Base-by-base conservation (phyloP, 30 jellyfish, hydroid and myxozoan genomes). In the Sanderia malayensis region DNA sequence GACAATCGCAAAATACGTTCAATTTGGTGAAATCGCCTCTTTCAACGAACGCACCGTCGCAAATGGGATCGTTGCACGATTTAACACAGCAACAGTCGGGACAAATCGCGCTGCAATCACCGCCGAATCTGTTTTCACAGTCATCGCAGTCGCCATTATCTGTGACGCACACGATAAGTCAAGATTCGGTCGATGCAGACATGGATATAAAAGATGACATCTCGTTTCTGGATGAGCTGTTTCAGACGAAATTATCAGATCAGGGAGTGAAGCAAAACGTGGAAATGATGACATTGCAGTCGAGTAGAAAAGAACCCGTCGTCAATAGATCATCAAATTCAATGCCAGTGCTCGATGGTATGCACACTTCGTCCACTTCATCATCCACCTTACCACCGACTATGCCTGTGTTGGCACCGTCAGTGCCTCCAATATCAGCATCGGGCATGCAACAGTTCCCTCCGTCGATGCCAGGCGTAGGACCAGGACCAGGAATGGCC, bases 141-240 rank as follows among this genome's bases (percentile, higher is more conserved):
- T 79, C 87, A 18, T 76, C 87, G 17, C 87, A 76, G 80, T 76
- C 87, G 13, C 87, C 87, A 19, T 26, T 76, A 72, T 76, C 87
- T 11, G 32, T 74, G 2, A 76, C 64, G 3, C 64, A 49, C 64
- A 4, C 64, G 27, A 49, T 49, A 11, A 49, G 27, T 49, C 64
- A 49, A 24, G 64, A 49, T 7, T 24, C 64, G 18, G 64, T 19
- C 25, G 83, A 49, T 27, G 33, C 79, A 4, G 87, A 76, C 63
- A 76, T 76, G 46, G 87, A 76, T 31, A 49, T 76, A 20, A 76
- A 76, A 21, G 87, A 76, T 31, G 87, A 76, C 28, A 76, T 76
- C 1, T 75, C 87, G 0, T 61, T 76, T 31, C 79, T 76, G n/a
- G 87, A 76, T 63, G 87, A 76, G 32, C 63, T 76, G 30, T 45